Conservation (phyloP, 2,797 vertebrate species). For the Synaphobranchus kaupii region DNA sequence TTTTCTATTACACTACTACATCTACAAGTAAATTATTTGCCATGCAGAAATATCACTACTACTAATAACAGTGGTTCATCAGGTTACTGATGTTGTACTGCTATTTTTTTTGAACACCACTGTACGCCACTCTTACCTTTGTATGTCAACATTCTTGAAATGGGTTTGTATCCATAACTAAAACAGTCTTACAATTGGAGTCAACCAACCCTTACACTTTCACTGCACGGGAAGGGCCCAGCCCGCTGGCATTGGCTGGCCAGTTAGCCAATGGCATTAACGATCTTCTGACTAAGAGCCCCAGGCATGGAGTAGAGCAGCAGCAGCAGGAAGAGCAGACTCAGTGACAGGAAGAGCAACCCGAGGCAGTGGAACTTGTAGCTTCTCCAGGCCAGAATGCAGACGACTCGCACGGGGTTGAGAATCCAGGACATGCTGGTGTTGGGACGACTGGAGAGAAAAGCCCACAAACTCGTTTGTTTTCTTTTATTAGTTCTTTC, state of each 20-base stretch:
- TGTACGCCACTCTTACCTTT: not conserved
- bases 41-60: no score
- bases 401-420: constrained; percentile 56
- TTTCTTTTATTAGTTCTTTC: constrained; percentile 22
- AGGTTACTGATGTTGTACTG: no score
- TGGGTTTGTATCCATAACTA: not conserved
- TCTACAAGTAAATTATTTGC: no score
- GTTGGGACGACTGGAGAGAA: constrained; percentile 61
- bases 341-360: constrained; percentile 48
- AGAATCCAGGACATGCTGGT: constrained; percentile 69
- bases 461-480: constrained; percentile 10
- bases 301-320: constrained; percentile 69
- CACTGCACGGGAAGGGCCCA: not conserved
- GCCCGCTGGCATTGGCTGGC: not conserved
- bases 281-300: constrained; percentile 64
- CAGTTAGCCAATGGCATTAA: constrained; percentile 55
- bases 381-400: constrained; percentile 64
- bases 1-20: no score
- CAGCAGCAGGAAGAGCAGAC: constrained; percentile 61
- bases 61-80: no score
- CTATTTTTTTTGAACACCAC: no score
- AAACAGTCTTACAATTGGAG: no score
- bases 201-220: not conserved
- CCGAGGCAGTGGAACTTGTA: constrained; percentile 60
- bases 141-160: not conserved